These are phyloP conservation scores for Montipora sp. DNA, from an alignment of 64 coral and sea anemone genomes.

Conservation along the genomic window DNA sequence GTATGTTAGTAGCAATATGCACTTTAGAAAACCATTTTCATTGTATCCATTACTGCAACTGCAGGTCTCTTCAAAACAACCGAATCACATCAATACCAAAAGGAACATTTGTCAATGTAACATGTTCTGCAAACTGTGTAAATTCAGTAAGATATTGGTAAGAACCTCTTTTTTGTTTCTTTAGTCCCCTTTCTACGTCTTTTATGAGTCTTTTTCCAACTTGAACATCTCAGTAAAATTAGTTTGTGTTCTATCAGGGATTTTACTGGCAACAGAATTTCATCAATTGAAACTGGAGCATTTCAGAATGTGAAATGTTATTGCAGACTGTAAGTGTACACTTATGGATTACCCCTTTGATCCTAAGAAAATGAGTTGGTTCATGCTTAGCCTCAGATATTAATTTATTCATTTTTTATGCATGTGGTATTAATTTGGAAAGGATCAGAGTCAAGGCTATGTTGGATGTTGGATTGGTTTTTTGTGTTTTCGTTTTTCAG, in stretches of 20 bases:
- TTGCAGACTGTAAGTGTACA: constrained; percentile 42
- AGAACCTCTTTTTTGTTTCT: background rate
- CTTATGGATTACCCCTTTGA: too few species aligned
- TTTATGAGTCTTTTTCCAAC: too few species aligned
- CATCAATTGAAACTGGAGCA: constrained; percentile 51
- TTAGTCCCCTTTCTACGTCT: too few species aligned
- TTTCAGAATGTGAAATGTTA: constrained; percentile 10
- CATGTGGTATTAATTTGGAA: too few species aligned
- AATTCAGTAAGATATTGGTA: background rate
- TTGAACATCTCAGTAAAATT: background rate
- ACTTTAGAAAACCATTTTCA: background rate
- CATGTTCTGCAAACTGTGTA: background rate
- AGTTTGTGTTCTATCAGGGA: constrained; percentile 5
- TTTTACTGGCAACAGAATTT: constrained; percentile 50
- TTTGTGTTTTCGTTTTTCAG: background rate
- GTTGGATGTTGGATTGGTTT: too few species aligned
- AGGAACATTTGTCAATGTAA: background rate
- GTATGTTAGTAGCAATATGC: too few species aligned
- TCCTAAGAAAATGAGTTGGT: too few species aligned
- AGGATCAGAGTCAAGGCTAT: too few species aligned
- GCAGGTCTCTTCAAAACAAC: background rate
- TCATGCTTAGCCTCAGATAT: too few species aligned
- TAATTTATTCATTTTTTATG: too few species aligned
- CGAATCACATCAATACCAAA: constrained; percentile 10
- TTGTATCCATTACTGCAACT: background rate